Conservation (phyloP, 2,888 invertebrate species). For the Drosophila setosimentum region DNA sequence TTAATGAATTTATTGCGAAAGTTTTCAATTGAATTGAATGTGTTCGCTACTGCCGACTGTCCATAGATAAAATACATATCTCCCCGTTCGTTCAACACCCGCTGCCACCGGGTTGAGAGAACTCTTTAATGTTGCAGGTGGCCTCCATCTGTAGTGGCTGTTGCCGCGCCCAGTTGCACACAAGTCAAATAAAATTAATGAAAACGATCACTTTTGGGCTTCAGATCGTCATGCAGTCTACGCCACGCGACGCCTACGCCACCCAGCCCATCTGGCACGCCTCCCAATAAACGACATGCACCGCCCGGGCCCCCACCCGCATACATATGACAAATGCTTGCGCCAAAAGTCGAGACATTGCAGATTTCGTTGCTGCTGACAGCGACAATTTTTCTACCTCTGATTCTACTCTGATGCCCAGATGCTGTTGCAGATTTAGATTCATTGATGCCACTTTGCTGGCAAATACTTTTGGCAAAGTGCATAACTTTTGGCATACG, state of each 20-base stretch:
- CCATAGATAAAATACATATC: constrained; percentile 26
- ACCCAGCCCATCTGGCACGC: constrained; percentile 40
- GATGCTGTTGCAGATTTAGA: constrained; percentile 44
- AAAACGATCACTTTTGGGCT: constrained; percentile 22
- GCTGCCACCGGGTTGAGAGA: neutral
- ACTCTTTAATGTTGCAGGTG: constrained; percentile 68
- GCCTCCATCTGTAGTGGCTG: constrained; percentile 57
- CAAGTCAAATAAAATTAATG: constrained; percentile 68
- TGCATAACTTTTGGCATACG: constrained; percentile 51
- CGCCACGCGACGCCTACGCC: constrained; percentile 77
- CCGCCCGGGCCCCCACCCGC: neutral
- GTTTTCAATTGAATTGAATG: constrained; percentile 67
- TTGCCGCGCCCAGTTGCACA: constrained; percentile 75
- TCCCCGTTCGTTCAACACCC: neutral
- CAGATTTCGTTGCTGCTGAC: constrained; percentile 67
- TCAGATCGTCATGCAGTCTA: constrained; percentile 75
- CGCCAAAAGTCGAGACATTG: constrained; percentile 62
- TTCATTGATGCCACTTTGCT: constrained; percentile 80
- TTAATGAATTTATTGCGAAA: constrained; percentile 78
- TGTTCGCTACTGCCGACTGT: constrained; percentile 4
- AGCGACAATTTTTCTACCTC: constrained; percentile 71
- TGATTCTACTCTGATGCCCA: constrained; percentile 14
- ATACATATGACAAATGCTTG: constrained; percentile 45
- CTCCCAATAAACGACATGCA: constrained; percentile 34
- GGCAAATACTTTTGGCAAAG: constrained; percentile 75